A percentile compares a stretch with the other conserved stretches of the same genome.
phyloP scores from a whole-genome alignment of 2,888 invertebrate genomes.

The Belgica antarctica region DNA sequence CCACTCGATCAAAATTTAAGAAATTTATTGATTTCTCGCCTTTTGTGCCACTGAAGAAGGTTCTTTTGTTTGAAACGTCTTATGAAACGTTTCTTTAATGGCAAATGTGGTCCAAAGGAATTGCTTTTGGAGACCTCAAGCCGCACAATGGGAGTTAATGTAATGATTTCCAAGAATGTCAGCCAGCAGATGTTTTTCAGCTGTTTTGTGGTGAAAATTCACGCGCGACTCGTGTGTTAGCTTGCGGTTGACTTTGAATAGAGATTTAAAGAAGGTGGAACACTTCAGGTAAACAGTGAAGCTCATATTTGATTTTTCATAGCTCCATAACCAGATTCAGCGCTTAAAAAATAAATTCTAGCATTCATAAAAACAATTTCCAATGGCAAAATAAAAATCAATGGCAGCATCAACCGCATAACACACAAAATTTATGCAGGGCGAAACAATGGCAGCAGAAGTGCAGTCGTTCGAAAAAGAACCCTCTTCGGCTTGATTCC shows the following conservation, averaged over 20 bases:
- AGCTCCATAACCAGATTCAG: too few species aligned
- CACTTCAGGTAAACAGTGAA: too few species aligned
- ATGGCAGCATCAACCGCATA: constrained; percentile 33
- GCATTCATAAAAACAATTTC: background rate
- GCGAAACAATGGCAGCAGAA: constrained; percentile 1
- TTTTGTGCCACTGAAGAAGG: constrained; percentile 22
- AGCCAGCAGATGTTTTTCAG: constrained; percentile 24
- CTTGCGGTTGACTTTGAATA: background rate
- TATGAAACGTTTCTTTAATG: background rate
- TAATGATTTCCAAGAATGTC: constrained; percentile 22
- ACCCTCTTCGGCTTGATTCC: background rate
- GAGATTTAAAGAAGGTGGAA: too few species aligned
- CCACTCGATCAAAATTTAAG: constrained; percentile 39
- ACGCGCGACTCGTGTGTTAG: constrained; percentile 27
- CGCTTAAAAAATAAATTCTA: background rate
- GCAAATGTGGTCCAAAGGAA: background rate
- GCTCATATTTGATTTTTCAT: too few species aligned
- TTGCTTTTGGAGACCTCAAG: background rate
- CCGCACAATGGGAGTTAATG: constrained; percentile 30
- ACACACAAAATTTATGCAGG: constrained; percentile 26
- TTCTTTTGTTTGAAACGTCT: background rate
- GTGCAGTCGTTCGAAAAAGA: constrained; percentile 17
- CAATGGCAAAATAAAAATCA: constrained; percentile 24
- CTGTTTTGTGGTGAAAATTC: too few species aligned
- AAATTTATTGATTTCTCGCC: constrained; percentile 23